Conservation (phyloP, 2,113 vertebrate genomes). For the Bothrops jararaca region DNA sequence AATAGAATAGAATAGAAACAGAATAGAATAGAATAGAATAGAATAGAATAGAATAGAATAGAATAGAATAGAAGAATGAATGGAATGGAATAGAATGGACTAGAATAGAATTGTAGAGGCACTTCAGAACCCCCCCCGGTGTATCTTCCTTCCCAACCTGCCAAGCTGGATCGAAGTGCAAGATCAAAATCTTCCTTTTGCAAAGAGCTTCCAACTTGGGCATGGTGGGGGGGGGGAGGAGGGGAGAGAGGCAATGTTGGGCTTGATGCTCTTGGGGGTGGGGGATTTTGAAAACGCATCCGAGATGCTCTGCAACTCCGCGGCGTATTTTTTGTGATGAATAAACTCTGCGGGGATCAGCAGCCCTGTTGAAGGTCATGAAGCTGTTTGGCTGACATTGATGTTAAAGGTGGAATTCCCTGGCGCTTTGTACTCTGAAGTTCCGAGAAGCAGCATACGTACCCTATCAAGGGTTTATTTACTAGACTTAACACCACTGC, state of each 20-base stretch:
- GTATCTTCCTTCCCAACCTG: neutral
- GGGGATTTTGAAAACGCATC: conserved; percentile 34
- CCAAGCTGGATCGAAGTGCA: conserved; percentile 15
- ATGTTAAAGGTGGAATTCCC: conserved; percentile 48
- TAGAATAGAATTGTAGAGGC: too few relatives aligned
- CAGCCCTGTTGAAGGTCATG: conserved; percentile 55
- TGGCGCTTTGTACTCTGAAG: conserved; percentile 41
- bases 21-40: too few relatives aligned
- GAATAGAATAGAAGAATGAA: too few relatives aligned
- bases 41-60: too few relatives aligned
- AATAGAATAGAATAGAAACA: too few relatives aligned
- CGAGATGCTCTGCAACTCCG: conserved; percentile 48
- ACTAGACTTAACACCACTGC: neutral
- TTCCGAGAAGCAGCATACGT: neutral
- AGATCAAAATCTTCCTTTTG: conserved; percentile 45
- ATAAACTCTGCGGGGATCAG: conserved; percentile 42
- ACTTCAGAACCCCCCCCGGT: neutral
- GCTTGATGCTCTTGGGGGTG: conserved; percentile 57
- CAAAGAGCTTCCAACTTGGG: conserved; percentile 35
- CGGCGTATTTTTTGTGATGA: conserved; percentile 45
- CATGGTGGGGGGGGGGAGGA: neutral
- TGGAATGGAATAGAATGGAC: too few relatives aligned
- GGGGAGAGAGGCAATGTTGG: conserved; percentile 1
- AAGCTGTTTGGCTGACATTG: conserved; percentile 45
- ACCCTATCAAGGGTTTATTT: neutral